Base-by-base conservation (phyloP, 2,888 invertebrate species). In the Mallateleia sp. region DNA sequence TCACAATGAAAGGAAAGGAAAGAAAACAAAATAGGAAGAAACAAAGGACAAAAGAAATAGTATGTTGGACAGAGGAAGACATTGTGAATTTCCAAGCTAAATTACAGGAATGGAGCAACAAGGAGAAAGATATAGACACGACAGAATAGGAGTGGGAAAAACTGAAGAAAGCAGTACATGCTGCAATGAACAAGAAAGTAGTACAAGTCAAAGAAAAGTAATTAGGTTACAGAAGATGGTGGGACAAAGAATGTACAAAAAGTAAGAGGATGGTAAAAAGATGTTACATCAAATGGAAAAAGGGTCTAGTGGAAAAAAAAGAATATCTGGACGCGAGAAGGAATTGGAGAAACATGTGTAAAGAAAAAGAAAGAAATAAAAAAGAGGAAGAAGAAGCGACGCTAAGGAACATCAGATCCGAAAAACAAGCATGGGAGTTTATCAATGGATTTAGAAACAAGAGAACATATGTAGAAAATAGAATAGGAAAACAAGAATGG, bases 391-490 rank as follows among this genome's bases (percentile, higher is more conserved):
- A 45, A 45, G 58, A 25, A 25, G 38, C n/a, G 42, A 42, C n/a
- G 28, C 14, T 58, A 58, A 72, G 24, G 24, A 64, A 22, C 15
- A 4, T 18, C 9, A 64, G n/a, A n/a, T 3, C 3, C 1, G 45
- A 64, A 28, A 42, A 22, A 3, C 24, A 72, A 2, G 50, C 60
- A 9, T 74, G 74, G 74, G 32, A 25, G 20, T 74, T 47, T 47
- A 28, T 74, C 45, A 62, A 62, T 24, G 62, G 20, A 62, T 34
- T 3, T n/a, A 38, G 42, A 18, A 45, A 18, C 18, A 45, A n/a
- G 9, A 45, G 18, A 18, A 8, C n/a, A n/a, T 18, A 18, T 18
- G 18, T 45, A 2, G 18, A n/a, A 45, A 45, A 45, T 18, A 18
- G 8, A 3, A 45, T 45, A 45, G 5, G 3, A 2, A 18, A 38